A percentile compares a stretch with the other conserved stretches of the same genome.
Conservation (phyloP, 2,888 invertebrate genomes). For the Ariolimax columbianus region DNA sequence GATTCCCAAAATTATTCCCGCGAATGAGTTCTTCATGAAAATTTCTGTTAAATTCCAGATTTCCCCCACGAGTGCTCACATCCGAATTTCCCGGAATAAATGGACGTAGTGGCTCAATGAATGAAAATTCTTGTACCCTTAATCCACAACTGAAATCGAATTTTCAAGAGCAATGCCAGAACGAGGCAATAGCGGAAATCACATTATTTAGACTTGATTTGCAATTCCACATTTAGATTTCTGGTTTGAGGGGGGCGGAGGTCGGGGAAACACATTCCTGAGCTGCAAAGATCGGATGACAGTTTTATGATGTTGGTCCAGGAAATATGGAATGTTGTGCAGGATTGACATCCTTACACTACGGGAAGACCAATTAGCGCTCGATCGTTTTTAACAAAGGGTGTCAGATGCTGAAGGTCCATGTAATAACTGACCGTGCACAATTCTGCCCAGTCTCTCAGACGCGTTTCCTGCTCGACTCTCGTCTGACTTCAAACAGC, state of each 20-base stretch:
- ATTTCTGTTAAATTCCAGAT: neutral
- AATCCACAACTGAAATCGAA: neutral
- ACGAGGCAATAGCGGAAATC: neutral
- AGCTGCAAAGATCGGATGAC: neutral
- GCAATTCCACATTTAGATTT: slow-evolving; percentile 5
- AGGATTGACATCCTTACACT: no score
- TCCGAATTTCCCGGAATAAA: neutral
- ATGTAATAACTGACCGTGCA: no score
- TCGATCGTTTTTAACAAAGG: no score
- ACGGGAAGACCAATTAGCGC: no score
- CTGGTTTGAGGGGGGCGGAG: neutral
- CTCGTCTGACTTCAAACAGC: no score
- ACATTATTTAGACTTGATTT: slow-evolving; percentile 13
- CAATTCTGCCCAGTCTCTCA: no score
- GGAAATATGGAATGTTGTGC: no score
- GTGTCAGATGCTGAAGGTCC: no score
- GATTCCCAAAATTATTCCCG: neutral
- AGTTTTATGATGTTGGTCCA: slow-evolving; percentile 2
- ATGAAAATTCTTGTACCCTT: neutral
- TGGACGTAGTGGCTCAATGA: neutral
- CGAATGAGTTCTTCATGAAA: neutral
- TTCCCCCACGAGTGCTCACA: neutral
- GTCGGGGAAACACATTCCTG: neutral
- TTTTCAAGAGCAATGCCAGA: neutral
- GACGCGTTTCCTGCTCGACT: no score